Evolutionary conservation across 92 coral and sea anemone species (phyloP).

Genomic region (Plumapathes pennacea): DNA sequence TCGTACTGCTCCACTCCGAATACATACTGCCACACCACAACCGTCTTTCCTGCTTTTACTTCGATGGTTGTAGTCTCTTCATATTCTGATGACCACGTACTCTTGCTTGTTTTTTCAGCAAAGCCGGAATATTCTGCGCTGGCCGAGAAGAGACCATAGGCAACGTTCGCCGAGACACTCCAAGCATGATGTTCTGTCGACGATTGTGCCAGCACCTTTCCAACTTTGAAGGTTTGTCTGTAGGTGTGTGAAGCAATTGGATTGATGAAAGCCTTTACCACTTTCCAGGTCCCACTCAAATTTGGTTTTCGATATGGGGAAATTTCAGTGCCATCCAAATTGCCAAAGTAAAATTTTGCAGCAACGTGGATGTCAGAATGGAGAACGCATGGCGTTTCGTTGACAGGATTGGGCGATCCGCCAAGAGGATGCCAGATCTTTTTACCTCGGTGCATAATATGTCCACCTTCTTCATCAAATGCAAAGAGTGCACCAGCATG

Average conservation of each 20-base stretch:
- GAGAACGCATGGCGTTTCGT: constrained; percentile 14
- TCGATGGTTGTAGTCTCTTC: constrained; percentile 9
- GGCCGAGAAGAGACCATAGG: neutral
- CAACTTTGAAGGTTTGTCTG: constrained; percentile 13
- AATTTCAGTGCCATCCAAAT: constrained; percentile 16
- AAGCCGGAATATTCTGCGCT: constrained; percentile 1
- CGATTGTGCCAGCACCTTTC: constrained; percentile 3
- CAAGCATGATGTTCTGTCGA: neutral
- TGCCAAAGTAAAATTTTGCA: constrained; percentile 22
- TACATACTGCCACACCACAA: constrained; percentile 10
- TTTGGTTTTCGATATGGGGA: constrained; percentile 18
- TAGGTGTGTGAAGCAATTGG: constrained; percentile 11
- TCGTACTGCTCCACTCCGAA: constrained; percentile 9
- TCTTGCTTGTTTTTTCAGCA: constrained; percentile 4
- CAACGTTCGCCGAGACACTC: neutral
- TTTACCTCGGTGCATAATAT: constrained; percentile 6
- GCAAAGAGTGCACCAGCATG: constrained; percentile 15
- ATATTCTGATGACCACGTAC: constrained; percentile 5
- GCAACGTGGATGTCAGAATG: constrained; percentile 2
- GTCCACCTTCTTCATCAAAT: constrained; percentile 5
- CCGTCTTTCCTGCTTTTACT: constrained; percentile 2
- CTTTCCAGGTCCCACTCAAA: constrained; percentile 30
- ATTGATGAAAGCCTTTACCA: constrained; percentile 22
- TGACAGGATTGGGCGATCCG: constrained; percentile 16
- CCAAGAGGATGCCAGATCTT: constrained; percentile 11